phyloP scores from a whole-genome alignment of 2,797 vertebrate species.

The Pygocentrus nattereri region DNA sequence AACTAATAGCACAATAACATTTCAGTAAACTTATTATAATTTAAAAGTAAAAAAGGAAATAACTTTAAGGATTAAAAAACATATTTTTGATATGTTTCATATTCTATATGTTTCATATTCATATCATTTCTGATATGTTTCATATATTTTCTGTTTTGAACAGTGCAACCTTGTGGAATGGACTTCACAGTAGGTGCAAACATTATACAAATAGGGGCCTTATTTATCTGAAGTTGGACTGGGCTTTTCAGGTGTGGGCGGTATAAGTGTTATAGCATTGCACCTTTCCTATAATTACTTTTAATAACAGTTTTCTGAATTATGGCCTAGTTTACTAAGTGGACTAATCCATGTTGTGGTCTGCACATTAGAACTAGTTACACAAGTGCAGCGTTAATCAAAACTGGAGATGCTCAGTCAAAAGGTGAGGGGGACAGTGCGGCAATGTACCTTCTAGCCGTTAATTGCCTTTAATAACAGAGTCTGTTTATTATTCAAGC shows the following conservation, averaged over 20 bases:
- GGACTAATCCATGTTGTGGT: conserved; percentile 4
- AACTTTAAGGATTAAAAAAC: too few relatives aligned
- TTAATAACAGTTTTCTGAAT: conserved; percentile 38
- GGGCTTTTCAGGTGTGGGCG: background rate
- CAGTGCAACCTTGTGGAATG: background rate
- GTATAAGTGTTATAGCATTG: background rate
- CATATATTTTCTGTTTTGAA: too few relatives aligned
- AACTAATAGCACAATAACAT: too few relatives aligned
- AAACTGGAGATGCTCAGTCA: conserved; percentile 13
- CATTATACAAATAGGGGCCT: background rate
- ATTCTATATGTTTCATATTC: too few relatives aligned
- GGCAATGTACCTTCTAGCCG: conserved; percentile 9
- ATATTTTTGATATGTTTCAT: too few relatives aligned
- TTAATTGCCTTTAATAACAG: conserved; percentile 71
- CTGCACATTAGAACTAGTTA: conserved; percentile 20
- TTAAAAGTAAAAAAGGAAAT: too few relatives aligned
- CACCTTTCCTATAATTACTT: conserved; percentile 65
- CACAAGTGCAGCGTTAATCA: conserved; percentile 31
- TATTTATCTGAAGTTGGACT: background rate
- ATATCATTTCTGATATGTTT: too few relatives aligned
- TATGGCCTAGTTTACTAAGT: conserved; percentile 10
- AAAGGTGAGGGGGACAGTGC: background rate
- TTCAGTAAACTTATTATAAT: too few relatives aligned
- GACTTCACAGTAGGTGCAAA: background rate
- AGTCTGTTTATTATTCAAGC: conserved; percentile 74